phyloP scores from a whole-genome alignment of 1,140 invertebrate genomes.

The Saccostrea echinata region DNA sequence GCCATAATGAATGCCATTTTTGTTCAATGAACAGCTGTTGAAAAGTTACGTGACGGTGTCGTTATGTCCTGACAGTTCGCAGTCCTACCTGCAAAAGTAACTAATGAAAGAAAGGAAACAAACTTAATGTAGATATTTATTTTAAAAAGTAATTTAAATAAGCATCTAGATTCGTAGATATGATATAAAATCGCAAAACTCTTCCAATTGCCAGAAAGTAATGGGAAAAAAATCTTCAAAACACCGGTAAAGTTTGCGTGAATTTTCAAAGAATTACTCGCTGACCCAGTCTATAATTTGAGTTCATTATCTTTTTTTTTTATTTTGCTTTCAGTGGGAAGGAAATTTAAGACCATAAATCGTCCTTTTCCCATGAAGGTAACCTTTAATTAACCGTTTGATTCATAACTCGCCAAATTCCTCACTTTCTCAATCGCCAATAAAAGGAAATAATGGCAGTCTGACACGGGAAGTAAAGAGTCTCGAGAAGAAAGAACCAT shows the following conservation, averaged over 20 bases:
- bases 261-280: no score
- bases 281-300: no score
- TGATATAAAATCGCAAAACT: no score
- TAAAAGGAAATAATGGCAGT: neutral
- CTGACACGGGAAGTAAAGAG: constrained; percentile 25
- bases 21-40: neutral
- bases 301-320: neutral
- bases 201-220: no score
- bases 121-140: no score
- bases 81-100: neutral
- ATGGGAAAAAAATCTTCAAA: no score
- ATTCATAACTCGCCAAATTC: constrained; percentile 31
- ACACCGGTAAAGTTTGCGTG: no score
- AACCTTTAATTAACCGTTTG: constrained; percentile 18
- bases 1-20: neutral
- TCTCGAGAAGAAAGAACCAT: neutral
- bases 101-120: neutral
- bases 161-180: no score
- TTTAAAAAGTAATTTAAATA: no score
- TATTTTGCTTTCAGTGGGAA: neutral
- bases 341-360: neutral
- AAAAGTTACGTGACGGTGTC: neutral
- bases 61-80: no score
- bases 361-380: neutral
- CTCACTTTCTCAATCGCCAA: constrained; percentile 24